Evolutionary conservation across 2,797 vertebrate genomes (phyloP).

Genomic region (Bryconaethiops microstoma): DNA sequence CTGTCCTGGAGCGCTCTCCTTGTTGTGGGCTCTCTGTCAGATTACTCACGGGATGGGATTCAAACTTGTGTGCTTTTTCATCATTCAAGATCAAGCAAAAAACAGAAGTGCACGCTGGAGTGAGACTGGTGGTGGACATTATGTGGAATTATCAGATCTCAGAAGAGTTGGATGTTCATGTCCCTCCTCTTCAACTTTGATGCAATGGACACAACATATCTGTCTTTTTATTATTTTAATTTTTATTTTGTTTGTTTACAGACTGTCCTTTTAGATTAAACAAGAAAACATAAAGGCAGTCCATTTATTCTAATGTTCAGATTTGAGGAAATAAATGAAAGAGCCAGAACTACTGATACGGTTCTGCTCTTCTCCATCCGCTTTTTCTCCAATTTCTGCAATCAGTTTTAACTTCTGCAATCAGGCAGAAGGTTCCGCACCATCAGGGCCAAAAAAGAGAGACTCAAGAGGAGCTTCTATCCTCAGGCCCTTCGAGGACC

Average conservation of each 20-base stretch:
- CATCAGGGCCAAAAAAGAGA: too few relatives aligned
- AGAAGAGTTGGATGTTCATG: slow-evolving; percentile 74
- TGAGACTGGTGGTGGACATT: slow-evolving; percentile 21
- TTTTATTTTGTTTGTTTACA: slow-evolving; percentile 76
- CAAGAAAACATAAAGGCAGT: slow-evolving; percentile 61
- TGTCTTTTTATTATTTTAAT: slow-evolving; percentile 60
- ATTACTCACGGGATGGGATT: slow-evolving; percentile 33
- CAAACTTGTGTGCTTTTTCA: slow-evolving; percentile 38
- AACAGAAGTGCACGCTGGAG: slow-evolving; percentile 22
- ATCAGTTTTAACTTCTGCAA: too few relatives aligned
- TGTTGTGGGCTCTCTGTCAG: slow-evolving; percentile 39
- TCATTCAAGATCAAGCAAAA: slow-evolving; percentile 44
- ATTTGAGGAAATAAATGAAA: slow-evolving; percentile 59
- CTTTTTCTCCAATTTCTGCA: too few relatives aligned
- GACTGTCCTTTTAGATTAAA: slow-evolving; percentile 70
- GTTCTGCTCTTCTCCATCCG: slow-evolving; percentile 46
- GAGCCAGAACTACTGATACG: slow-evolving; percentile 37
- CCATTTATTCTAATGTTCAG: slow-evolving; percentile 55
- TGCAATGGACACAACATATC: slow-evolving; percentile 74
- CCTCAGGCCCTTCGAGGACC: too few relatives aligned
- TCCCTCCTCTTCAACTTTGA: slow-evolving; percentile 61
- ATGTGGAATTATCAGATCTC: slow-evolving; percentile 64
- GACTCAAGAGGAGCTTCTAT: too few relatives aligned
- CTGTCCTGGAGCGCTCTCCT: slow-evolving; percentile 41
- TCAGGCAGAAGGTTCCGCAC: too few relatives aligned